These are phyloP conservation scores for Phaethornis superciliosus DNA, from an alignment of 2,113 vertebrate species.

Conservation along the genomic window DNA sequence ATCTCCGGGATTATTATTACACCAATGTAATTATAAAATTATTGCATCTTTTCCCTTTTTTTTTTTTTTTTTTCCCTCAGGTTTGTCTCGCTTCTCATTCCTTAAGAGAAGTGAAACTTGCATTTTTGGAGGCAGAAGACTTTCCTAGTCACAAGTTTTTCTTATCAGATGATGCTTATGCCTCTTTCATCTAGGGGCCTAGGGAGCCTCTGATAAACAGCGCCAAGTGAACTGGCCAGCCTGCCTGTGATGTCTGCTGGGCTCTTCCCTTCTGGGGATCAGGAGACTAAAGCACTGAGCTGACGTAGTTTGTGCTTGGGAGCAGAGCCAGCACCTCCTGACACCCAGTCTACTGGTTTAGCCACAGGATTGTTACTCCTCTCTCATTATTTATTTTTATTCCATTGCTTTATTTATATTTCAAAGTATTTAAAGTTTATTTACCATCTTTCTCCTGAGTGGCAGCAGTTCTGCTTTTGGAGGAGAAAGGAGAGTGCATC, in stretches of 20 bases:
- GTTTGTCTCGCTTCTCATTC: background rate
- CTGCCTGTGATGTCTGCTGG: background rate
- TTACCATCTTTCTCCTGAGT: background rate
- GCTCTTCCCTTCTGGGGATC: background rate
- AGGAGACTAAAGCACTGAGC: background rate
- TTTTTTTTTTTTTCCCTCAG: background rate
- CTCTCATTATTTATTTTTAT: conserved; percentile 15
- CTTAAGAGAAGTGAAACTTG: conserved; percentile 30
- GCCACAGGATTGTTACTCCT: background rate
- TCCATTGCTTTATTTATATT: conserved; percentile 1
- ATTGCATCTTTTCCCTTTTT: background rate
- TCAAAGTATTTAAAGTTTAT: background rate
- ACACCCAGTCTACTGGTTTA: background rate
- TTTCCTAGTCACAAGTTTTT: conserved; percentile 1
- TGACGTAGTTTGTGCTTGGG: background rate
- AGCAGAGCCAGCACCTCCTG: conserved; percentile 9
- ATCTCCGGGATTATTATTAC: no score
- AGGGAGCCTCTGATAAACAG: background rate
- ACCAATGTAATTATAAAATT: background rate
- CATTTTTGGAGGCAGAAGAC: conserved; percentile 16
- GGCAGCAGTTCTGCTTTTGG: background rate
- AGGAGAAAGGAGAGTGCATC: background rate
- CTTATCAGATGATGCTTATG: conserved; percentile 24
- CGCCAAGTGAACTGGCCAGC: background rate
- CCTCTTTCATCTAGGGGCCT: background rate